Base-by-base conservation (phyloP, 2,888 invertebrate species). In the Trissoscelio sp. region DNA sequence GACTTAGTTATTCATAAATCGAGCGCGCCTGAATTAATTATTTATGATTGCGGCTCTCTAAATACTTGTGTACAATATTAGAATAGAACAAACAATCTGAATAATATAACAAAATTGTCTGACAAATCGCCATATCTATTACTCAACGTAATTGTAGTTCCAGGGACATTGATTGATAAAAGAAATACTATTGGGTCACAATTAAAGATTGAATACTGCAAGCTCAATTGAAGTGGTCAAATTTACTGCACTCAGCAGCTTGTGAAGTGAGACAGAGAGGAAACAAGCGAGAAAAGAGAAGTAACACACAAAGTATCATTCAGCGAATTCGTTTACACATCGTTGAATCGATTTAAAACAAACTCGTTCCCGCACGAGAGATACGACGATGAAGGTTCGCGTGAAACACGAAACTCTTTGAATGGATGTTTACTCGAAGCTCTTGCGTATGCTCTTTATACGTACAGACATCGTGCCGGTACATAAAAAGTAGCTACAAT, bases 361-460 rank as follows among this genome's bases (percentile, higher is more conserved):
- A 79, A 79, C 79, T 72, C 72, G 57, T 78, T 70, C 31, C 39
- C 46, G 55, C 57, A 57, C 78, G 70, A 55, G 64, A 70, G 55
- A 75, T 48, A 66, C 58, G 57, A 28, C 70, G 53, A 62, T 58
- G 69, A 70, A 66, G 64, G 66, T 57, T 79, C 48, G 79, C 79
- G 79, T 79, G 72, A 79, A 79, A 79, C 79, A 79, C 72, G 79
- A 79, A 79, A 79, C 79, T 66, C 72, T 42, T 62, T 62, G 58
- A 79, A 79, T 79, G 72, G 34, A 53, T 64, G 14, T 70, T 78
- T 64, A 51, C 28, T 77, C 62, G 60, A 39, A 58, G 18, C 62
- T 48, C 58, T 46, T 39, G 58, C 60, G 39, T 53, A 69, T 60
- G 48, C 67, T 60, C 64, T 70, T 70, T 64, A 37, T 62, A 46